phyloP scores from a whole-genome alignment of 2,797 vertebrate species.

The Tamandua tetradactyla region DNA sequence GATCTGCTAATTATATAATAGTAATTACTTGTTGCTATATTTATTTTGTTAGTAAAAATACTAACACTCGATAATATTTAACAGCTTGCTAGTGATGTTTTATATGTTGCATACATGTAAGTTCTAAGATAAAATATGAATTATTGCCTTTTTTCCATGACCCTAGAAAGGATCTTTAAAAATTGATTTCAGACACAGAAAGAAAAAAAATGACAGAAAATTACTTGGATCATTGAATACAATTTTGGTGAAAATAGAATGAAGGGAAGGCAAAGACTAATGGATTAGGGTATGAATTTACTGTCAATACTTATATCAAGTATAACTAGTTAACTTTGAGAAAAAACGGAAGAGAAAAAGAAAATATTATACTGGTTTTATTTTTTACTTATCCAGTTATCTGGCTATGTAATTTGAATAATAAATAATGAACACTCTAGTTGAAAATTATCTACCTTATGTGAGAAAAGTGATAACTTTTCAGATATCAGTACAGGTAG shows the following conservation, averaged over 20 bases:
- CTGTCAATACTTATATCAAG: neutral
- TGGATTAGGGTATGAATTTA: neutral
- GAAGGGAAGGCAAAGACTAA: neutral
- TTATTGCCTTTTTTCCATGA: neutral
- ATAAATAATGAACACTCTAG: neutral
- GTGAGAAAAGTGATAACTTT: slow-evolving; percentile 9
- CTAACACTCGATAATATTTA: neutral
- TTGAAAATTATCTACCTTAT: neutral
- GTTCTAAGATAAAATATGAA: slow-evolving; percentile 38
- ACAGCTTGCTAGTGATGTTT: neutral
- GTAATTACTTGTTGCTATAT: neutral
- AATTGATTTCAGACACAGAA: slow-evolving; percentile 51
- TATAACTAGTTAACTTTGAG: neutral
- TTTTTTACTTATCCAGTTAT: neutral
- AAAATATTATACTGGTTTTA: neutral
- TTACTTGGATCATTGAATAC: neutral
- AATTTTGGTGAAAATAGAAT: neutral
- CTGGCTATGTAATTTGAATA: neutral
- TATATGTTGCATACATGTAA: neutral
- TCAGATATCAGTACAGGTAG: neutral
- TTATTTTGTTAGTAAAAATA: slow-evolving; percentile 5
- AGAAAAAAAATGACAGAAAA: neutral
- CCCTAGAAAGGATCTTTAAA: neutral
- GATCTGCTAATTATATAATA: neutral
- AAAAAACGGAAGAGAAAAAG: neutral